Evolutionary conservation across 2,797 vertebrate species (phyloP), one percentile per base, ranked within the genome.

Genomic region (Sparidentex hasta): DNA sequence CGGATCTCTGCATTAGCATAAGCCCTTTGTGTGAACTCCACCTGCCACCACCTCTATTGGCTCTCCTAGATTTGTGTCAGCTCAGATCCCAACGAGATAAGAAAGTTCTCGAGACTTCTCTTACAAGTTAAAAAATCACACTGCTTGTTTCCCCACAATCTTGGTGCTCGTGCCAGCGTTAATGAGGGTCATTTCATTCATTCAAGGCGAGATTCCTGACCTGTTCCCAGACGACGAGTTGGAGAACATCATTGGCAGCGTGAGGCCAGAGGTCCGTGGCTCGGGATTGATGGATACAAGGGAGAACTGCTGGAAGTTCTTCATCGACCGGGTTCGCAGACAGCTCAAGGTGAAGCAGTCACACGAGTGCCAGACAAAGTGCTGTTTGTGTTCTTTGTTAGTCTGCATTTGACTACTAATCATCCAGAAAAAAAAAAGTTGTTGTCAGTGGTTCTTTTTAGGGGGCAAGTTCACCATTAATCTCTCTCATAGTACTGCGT

Each of bases 271-370:
- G 90, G 97, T 98, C 76, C 96, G 94, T 56, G 85, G 83, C 80
- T 94, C 76, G 14, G 98, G 98, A 55, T 88, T 97, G 79, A 48
- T 96, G 85, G 97, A 98, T 85, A 96, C 94, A 43, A 95, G 95
- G 79, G 97, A 99, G 62, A 97, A 95, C 76, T 99, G 98, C 93
- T 99, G 98, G 98, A 97, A 95, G 86, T 98, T 99, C 94, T 99
- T 99, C 88, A 97, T 97, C 69, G 96, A 97, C 64, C 95, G 96
- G 0, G 96, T 99, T 83, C 95, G 93, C 55, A 91, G 94, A 27
- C 97, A 96, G 76, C 95, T 99, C 76, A 99, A 99, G 97, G 98
- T 99, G 93, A 91, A 78, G 1, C 33, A 68, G 54, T 64, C 46
- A 33, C 52, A 72, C 56, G 50, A 46, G 56, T 29, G 20, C 58